Percentiles rank a stretch among this genome's conserved stretches.
Evolutionary conservation across 2,888 invertebrate genomes (phyloP).

Genomic region (Frankliniella intonsa): DNA sequence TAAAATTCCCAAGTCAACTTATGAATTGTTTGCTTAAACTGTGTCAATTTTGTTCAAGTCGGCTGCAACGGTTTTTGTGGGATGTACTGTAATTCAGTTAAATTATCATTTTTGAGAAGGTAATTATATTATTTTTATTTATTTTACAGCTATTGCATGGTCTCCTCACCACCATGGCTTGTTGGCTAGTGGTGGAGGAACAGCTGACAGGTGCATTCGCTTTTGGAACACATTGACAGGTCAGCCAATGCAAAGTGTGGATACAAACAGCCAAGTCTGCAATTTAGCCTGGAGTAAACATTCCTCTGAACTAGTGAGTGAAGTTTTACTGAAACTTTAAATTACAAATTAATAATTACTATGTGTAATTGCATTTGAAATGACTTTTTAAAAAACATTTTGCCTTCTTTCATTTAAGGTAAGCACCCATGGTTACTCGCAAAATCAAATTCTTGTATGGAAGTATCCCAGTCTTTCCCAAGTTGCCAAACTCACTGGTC

Average conservation of each 20-base stretch:
- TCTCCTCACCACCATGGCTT: constrained; percentile 98
- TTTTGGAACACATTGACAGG: constrained; percentile 99
- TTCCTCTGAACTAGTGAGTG: constrained; percentile 81
- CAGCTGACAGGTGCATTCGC: constrained; percentile 91
- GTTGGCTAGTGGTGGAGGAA: constrained; percentile 97
- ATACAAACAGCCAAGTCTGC: constrained; percentile 87
- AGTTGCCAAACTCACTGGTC: constrained; percentile 94
- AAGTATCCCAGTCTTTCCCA: constrained; percentile 90
- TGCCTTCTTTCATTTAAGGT: constrained; percentile 32
- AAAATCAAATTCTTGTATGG: constrained; percentile 98
- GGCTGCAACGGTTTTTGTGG: no score
- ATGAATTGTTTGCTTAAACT: neutral
- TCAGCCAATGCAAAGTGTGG: constrained; percentile 96
- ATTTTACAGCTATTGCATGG: constrained; percentile 84
- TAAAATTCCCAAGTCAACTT: no score
- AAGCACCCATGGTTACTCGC: constrained; percentile 97
- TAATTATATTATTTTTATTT: neutral
- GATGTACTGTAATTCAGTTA: neutral
- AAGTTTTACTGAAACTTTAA: neutral
- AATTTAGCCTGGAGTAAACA: constrained; percentile 99
- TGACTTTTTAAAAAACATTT: neutral
- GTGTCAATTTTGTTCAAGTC: no score
- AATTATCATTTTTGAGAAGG: neutral
- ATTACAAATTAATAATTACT: neutral
- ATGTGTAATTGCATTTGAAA: neutral